Conservation (phyloP, 2,797 vertebrate species). For the Falco biarmicus region DNA sequence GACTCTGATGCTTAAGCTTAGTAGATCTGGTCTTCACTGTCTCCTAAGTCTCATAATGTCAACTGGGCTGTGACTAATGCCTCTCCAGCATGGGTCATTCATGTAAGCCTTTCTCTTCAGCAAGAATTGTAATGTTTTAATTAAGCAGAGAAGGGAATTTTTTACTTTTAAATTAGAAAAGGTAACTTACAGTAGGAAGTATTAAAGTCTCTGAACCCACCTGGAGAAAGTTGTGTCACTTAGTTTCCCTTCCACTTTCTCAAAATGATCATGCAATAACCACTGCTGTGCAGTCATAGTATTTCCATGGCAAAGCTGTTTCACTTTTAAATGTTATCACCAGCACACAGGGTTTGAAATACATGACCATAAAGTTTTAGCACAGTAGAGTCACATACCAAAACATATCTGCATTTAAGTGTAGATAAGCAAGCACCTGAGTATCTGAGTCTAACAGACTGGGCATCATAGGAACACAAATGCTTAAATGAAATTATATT, state of each 20-base stretch:
- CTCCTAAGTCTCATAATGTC: neutral
- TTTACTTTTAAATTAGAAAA: constrained; percentile 8
- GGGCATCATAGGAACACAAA: neutral
- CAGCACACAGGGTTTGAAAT: neutral
- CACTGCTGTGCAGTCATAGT: neutral
- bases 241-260: neutral
- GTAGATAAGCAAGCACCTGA: neutral
- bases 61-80: neutral
- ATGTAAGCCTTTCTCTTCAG: neutral
- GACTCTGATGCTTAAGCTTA: neutral
- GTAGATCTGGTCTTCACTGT: neutral
- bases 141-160: neutral
- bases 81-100: neutral
- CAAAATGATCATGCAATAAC: neutral
- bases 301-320: neutral
- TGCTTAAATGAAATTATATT: neutral
- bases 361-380: neutral
- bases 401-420: neutral
- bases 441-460: neutral
- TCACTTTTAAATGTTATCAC: neutral
- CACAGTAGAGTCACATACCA: neutral
- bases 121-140: neutral
- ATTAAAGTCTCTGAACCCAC: neutral
- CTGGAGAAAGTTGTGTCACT: neutral
- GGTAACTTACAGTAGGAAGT: neutral